A percentile compares a stretch with the other conserved stretches of the same genome.
Conservation (phyloP, 1,140 invertebrate genomes). For the Mamestra configurata region DNA sequence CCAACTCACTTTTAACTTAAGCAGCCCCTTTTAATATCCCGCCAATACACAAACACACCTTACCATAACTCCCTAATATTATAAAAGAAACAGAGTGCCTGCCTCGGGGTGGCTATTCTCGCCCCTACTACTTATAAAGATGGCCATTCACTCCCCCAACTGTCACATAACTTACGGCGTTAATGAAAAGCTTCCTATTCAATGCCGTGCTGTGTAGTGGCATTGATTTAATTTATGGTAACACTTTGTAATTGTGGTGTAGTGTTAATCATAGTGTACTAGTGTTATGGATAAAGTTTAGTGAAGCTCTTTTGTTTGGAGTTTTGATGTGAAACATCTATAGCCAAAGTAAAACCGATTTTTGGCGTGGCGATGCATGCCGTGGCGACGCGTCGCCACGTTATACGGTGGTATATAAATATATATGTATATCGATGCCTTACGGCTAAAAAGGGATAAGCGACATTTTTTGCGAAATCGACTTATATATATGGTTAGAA, state of each 20-base stretch:
- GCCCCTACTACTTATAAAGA: constrained; percentile 9
- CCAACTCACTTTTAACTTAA: not conserved
- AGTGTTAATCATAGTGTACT: not conserved
- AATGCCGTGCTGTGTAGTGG: constrained; percentile 2
- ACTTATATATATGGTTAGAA: too few species aligned
- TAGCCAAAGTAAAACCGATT: too few species aligned
- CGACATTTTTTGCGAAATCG: too few species aligned
- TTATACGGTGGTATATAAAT: too few species aligned
- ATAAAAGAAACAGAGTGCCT: constrained; percentile 13
- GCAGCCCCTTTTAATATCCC: not conserved
- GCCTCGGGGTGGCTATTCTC: not conserved
- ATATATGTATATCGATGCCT: too few species aligned
- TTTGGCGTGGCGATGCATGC: too few species aligned
- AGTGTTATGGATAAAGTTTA: too few species aligned
- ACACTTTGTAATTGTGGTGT: not conserved
- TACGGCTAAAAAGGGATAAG: too few species aligned
- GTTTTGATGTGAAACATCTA: too few species aligned
- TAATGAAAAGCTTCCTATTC: constrained; percentile 37
- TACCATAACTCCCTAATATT: constrained; percentile 4
- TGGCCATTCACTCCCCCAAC: constrained; percentile 6
- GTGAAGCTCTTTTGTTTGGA: too few species aligned
- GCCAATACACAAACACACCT: not conserved
- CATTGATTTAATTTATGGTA: constrained; percentile 22
- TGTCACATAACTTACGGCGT: constrained; percentile 36
- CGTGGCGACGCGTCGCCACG: too few species aligned